Base-by-base conservation (phyloP, 2,797 vertebrate genomes). In the Coregonus suidteri region DNA sequence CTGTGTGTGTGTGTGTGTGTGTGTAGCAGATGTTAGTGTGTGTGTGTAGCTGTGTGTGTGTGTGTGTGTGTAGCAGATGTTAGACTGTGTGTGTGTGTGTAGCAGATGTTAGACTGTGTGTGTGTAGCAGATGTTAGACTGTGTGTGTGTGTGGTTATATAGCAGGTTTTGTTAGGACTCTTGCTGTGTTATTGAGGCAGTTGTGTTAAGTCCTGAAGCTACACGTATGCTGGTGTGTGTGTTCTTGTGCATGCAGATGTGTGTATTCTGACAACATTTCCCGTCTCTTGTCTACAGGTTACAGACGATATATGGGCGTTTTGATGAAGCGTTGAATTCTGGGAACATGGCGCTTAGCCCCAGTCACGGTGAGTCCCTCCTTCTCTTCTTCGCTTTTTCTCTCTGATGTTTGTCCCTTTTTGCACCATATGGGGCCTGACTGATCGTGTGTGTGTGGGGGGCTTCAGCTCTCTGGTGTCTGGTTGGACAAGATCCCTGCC, bases 261-360 rank as follows among this genome's bases (percentile, higher is more conserved):
- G 30, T 41, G 30, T 56, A 18, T 15, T 31, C 51, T 11, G 71
- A 74, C 90, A 79, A 88, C 75, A 18, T 79, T 35, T 47, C 2
- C 41, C 78, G 47, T 81, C 16, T 90, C 47, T 88, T 59, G 56
- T 59, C 91, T 83, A 62, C 89, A 99, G 98, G 90, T 96, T 99
- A 90, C 96, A 99, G 93, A 93, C 94, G 47, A 96, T 99, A 90
- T 95, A 97, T 84, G 75, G 93, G 84, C 98, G 96, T 93, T 99
- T 99, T 95, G 97, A 99, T 96, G 97, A 99, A 93, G 94, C 96
- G 78, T 93, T 95, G 91, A 96, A 95, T 91, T 96, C 96, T 68
- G 96, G 96, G 78, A 95, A 93, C 91, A 97, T 97, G 97, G 96
- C 96, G 93, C 95, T 97, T 89, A 98, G 94, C 91, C 92, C 91